Percentiles rank a stretch among this genome's conserved stretches.
Conservation (phyloP, 2,113 vertebrate species). For the Hirundichthys speculiger region DNA sequence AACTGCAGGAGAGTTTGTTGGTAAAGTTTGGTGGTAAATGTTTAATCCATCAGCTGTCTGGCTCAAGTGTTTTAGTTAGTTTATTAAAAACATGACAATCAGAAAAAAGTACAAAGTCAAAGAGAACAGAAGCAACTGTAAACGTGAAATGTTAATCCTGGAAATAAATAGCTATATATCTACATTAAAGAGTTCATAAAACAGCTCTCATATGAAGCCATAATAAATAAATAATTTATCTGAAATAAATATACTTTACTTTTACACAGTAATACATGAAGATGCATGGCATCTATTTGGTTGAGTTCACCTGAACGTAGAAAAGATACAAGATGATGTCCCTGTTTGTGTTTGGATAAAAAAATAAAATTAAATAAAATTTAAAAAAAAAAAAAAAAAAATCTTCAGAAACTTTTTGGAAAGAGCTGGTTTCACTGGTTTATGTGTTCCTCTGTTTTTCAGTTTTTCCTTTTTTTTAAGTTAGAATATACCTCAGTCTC, state of each 20-base stretch:
- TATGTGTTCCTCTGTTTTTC: too few relatives aligned
- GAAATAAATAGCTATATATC: constrained; percentile 83
- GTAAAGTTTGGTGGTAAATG: too few relatives aligned
- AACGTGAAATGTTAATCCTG: constrained; percentile 59
- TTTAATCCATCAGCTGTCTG: neutral
- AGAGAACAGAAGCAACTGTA: constrained; percentile 39
- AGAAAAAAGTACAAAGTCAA: neutral
- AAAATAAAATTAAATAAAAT: neutral
- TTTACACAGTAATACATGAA: constrained; percentile 82
- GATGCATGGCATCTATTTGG: constrained; percentile 85
- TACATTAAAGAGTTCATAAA: constrained; percentile 70
- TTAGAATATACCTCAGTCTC: constrained; percentile 14
- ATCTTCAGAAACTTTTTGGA: too few relatives aligned
- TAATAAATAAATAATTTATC: constrained; percentile 90
- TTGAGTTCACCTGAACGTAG: constrained; percentile 76
- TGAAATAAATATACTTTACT: constrained; percentile 86
- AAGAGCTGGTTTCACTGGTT: constrained; percentile 32
- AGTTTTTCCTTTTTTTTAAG: neutral
- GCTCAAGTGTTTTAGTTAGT: neutral
- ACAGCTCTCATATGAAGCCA: constrained; percentile 78
- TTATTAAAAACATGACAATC: constrained; percentile 12
- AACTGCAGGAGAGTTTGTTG: too few relatives aligned
- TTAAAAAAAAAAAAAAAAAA: too few relatives aligned
- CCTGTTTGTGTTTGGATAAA: constrained; percentile 47
- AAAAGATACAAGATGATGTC: constrained; percentile 42